Percentiles rank a stretch among this genome's conserved stretches.
These are phyloP conservation scores for Irena cyanogastra DNA, from an alignment of 2,113 vertebrate genomes.

Conservation along the genomic window DNA sequence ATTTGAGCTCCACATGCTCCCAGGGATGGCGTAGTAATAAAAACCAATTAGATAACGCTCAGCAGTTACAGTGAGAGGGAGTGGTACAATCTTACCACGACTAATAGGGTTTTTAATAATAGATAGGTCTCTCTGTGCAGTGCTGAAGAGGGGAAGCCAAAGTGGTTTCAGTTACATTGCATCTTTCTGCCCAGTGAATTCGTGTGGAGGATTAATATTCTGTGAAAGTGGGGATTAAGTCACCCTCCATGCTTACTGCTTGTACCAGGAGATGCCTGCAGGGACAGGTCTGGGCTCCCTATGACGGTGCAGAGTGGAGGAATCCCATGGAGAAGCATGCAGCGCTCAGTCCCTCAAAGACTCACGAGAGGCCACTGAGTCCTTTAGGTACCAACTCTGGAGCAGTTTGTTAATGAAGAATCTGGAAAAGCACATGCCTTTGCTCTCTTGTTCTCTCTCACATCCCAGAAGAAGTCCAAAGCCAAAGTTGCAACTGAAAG, in stretches of 20 bases:
- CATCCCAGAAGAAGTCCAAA: neutral
- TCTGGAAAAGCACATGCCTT: neutral
- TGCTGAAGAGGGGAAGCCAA: constrained; percentile 7
- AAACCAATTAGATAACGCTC: constrained; percentile 73
- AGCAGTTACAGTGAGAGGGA: constrained; percentile 51
- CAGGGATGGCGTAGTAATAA: constrained; percentile 67
- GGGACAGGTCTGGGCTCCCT: neutral
- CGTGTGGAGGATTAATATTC: constrained; percentile 48
- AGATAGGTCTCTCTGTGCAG: constrained; percentile 56
- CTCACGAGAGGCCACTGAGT: neutral
- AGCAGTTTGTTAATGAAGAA: neutral
- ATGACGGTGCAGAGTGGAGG: neutral
- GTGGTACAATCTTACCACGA: constrained; percentile 57
- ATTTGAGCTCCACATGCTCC: constrained; percentile 53
- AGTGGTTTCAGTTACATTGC: constrained; percentile 58
- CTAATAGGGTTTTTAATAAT: constrained; percentile 77
- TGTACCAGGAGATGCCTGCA: neutral
- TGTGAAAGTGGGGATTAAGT: constrained; percentile 15
- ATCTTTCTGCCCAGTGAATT: constrained; percentile 47
- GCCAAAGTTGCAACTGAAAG: neutral
- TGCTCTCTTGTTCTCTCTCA: neutral
- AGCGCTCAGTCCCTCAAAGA: neutral
- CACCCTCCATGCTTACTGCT: neutral
- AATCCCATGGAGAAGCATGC: neutral
- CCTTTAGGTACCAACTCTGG: neutral